A percentile compares a stretch with the other conserved stretches of the same genome.
phyloP scores from a whole-genome alignment of 2,113 vertebrate species.

The Actenoides hombroni region DNA sequence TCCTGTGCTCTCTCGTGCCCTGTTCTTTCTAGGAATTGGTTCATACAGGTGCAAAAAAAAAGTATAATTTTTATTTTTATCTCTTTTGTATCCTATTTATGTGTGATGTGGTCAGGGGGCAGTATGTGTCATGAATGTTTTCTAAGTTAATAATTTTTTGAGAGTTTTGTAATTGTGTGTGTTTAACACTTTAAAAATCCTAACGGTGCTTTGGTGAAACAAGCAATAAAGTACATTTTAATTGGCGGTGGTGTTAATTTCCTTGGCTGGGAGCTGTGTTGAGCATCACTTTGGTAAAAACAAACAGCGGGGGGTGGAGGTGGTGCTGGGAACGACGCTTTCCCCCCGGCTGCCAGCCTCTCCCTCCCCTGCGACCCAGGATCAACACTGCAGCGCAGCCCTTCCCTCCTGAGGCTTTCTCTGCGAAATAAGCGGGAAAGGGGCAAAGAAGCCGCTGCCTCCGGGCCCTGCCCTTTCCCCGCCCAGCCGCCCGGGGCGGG shows the following conservation, averaged over 20 bases:
- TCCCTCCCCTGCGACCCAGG: fast-evolving
- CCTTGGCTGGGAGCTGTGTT: fast-evolving
- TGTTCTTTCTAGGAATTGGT: background rate
- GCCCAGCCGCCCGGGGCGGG: background rate
- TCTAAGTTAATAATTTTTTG: background rate
- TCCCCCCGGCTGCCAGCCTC: too few species aligned
- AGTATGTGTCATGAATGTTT: constrained; percentile 14
- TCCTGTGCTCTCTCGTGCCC: background rate
- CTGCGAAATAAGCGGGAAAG: fast-evolving
- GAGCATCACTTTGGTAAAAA: too few species aligned
- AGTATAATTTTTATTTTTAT: background rate
- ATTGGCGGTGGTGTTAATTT: background rate
- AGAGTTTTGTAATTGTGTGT: background rate
- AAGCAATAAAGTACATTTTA: background rate
- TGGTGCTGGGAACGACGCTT: too few species aligned
- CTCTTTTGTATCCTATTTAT: background rate
- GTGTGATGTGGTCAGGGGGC: background rate
- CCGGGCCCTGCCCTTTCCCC: fast-evolving
- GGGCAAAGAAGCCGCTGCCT: fast-evolving
- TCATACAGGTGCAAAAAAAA: background rate
- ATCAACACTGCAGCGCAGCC: fast-evolving
- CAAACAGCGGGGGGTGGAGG: too few species aligned
- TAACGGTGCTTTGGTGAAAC: background rate
- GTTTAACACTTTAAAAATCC: background rate
- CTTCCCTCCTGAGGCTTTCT: too few species aligned